phyloP scores from a whole-genome alignment of 2,888 invertebrate genomes.

The Drosophila putrida region DNA sequence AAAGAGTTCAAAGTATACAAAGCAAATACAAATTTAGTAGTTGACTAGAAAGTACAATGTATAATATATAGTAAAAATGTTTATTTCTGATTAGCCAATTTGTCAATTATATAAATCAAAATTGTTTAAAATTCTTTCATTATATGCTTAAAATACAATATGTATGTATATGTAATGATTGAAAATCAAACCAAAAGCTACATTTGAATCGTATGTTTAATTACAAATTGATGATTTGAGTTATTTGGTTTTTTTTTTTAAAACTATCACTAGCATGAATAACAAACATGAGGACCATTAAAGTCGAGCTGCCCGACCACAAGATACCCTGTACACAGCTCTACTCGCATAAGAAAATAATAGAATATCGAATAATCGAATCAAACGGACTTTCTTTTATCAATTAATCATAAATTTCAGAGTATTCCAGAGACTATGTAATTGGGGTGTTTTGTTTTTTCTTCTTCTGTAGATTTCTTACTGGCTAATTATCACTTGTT shows the following conservation, averaged over 20 bases:
- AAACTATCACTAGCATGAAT: constrained; percentile 77
- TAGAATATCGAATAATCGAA: not conserved
- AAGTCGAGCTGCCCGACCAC: constrained; percentile 44
- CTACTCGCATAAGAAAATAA: not conserved
- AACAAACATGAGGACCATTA: constrained; percentile 60
- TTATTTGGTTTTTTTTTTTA: constrained; percentile 31
- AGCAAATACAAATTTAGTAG: constrained; percentile 33
- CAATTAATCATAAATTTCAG: not conserved
- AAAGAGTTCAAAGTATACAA: constrained; percentile 28
- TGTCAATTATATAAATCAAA: constrained; percentile 67
- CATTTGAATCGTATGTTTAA: constrained; percentile 26
- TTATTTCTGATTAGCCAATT: constrained; percentile 70
- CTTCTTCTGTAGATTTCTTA: constrained; percentile 33
- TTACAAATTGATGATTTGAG: constrained; percentile 22
- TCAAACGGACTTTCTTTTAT: not conserved
- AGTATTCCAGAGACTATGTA: constrained; percentile 25
- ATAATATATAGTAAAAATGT: constrained; percentile 67
- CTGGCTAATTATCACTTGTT: constrained; percentile 60
- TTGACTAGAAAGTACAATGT: constrained; percentile 23
- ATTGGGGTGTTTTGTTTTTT: constrained; percentile 1
- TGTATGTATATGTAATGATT: constrained; percentile 16
- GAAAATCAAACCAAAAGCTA: constrained; percentile 49
- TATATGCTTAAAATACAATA: constrained; percentile 49
- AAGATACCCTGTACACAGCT: constrained; percentile 11
- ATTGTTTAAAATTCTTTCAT: not conserved